Evolutionary conservation across 92 coral and sea anemone genomes (phyloP).

Genomic region (Epizoanthus scotinus): DNA sequence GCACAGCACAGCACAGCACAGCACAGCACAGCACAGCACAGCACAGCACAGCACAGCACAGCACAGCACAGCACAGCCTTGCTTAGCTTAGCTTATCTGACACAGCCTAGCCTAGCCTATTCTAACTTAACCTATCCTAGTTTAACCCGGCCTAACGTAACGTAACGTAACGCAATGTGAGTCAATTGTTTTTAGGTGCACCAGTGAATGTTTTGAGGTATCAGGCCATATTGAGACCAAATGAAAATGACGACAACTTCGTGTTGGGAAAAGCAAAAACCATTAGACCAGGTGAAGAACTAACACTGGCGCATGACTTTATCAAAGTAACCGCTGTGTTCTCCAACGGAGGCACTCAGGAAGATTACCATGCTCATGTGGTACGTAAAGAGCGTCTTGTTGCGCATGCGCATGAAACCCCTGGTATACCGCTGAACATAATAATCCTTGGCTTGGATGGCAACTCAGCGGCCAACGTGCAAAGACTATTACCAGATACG

Average conservation of each 20-base stretch:
- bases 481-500: conserved; percentile 62
- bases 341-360: conserved; percentile 52
- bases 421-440: conserved; percentile 72
- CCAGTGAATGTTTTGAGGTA: conserved; percentile 41
- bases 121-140: too few species aligned
- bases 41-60: too few species aligned
- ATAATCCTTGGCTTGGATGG: conserved; percentile 82
- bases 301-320: conserved; percentile 53
- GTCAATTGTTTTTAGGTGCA: conserved; percentile 37
- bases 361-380: conserved; percentile 70
- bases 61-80: too few species aligned
- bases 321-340: conserved; percentile 57
- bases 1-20: too few species aligned
- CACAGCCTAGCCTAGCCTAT: too few species aligned
- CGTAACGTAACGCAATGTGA: too few species aligned
- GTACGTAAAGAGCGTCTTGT: conserved; percentile 49
- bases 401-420: conserved; percentile 29
- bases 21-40: too few species aligned
- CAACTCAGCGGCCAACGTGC: conserved; percentile 74
- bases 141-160: too few species aligned
- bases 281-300: conserved; percentile 40
- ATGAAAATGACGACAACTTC: conserved; percentile 50
- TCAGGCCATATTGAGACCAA: conserved; percentile 47
- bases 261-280: conserved; percentile 37
- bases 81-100: too few species aligned